Evolutionary conservation across 2,113 vertebrate species (phyloP).

Genomic region (Fulica atra): DNA sequence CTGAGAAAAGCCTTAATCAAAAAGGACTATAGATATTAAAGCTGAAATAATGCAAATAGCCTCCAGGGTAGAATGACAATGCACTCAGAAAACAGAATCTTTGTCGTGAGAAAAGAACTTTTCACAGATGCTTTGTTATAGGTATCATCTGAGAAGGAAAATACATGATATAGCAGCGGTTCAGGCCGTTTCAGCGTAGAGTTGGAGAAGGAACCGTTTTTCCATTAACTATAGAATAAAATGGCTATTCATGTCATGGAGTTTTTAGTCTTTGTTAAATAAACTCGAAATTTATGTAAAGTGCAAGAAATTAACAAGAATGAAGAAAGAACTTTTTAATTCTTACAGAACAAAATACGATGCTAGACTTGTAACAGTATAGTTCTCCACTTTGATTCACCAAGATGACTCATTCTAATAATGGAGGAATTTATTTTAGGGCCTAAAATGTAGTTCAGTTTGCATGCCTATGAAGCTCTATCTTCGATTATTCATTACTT

Average conservation of each 20-base stretch:
- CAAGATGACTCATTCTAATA: background rate
- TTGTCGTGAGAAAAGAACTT: background rate
- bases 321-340: background rate
- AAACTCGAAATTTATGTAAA: background rate
- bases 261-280: background rate
- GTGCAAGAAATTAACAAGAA: background rate
- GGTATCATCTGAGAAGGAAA: background rate
- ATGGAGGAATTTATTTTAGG: background rate
- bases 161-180: background rate
- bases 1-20: background rate
- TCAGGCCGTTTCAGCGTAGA: background rate
- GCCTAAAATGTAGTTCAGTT: background rate
- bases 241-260: background rate
- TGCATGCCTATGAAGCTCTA: background rate
- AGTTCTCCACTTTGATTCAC: background rate
- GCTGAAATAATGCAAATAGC: background rate
- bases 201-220: background rate
- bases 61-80: background rate
- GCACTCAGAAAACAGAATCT: background rate
- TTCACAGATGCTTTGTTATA: background rate
- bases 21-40: background rate
- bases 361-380: background rate
- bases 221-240: background rate
- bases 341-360: background rate
- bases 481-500: background rate